A percentile compares a stretch with the other conserved stretches of the same genome.
Evolutionary conservation across 2,797 vertebrate species (phyloP).

Genomic region (Tokudaia tokunoshimensis): DNA sequence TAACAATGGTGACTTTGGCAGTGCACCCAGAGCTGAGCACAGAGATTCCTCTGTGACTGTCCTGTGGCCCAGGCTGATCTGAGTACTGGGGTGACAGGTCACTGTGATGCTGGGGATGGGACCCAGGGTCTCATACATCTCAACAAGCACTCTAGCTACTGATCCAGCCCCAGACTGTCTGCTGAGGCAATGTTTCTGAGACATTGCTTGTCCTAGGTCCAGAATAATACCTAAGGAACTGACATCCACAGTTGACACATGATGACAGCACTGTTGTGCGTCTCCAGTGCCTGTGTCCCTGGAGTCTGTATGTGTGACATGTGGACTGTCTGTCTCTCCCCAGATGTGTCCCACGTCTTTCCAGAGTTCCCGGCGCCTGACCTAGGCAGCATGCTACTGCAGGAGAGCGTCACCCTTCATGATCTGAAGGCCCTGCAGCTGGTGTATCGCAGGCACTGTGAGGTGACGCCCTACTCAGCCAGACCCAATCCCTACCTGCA

Average conservation of each 20-base stretch:
- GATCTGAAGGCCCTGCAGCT: constrained; percentile 96
- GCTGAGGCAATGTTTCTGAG: too few species aligned
- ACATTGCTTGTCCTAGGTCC: background rate
- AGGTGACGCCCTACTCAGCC: constrained; percentile 89
- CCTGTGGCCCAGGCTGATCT: background rate
- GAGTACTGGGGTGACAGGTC: background rate
- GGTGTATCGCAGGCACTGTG: constrained; percentile 96
- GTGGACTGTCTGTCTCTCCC: background rate
- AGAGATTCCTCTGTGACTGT: background rate
- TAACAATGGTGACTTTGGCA: too few species aligned
- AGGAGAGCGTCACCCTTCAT: constrained; percentile 92
- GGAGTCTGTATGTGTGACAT: fast-evolving
- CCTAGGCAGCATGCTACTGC: constrained; percentile 90
- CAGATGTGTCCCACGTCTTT: constrained; percentile 94
- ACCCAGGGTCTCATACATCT: background rate
- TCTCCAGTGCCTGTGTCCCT: background rate
- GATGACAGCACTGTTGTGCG: background rate
- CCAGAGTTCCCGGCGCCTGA: constrained; percentile 95
- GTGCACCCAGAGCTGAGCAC: background rate
- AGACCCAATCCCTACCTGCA: background rate
- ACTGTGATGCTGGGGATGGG: background rate
- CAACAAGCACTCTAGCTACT: background rate
- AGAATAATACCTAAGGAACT: background rate
- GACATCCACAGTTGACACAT: background rate
- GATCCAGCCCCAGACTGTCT: background rate